Percentiles rank a stretch among this genome's conserved stretches.
phyloP scores from a whole-genome alignment of 1,140 invertebrate genomes.

The Rhopalosiphum maidis region DNA sequence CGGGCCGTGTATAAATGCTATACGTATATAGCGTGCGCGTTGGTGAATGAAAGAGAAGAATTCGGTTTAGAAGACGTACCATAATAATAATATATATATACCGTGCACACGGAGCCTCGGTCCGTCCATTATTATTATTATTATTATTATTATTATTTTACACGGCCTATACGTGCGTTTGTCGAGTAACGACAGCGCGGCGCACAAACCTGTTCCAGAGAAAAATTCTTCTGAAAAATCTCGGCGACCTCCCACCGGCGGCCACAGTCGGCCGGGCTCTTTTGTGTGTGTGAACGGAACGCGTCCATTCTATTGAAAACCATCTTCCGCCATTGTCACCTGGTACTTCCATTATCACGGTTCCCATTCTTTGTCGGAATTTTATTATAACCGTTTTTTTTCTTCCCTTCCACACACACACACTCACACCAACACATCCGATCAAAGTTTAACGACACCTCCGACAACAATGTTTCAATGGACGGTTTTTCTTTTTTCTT shows the following conservation, averaged over 20 bases:
- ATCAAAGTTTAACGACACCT: conserved; percentile 57
- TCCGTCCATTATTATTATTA: conserved; percentile 49
- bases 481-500: conserved; percentile 1
- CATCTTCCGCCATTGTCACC: conserved; percentile 57
- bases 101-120: not conserved
- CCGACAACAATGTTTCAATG: conserved; percentile 55
- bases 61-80: not conserved
- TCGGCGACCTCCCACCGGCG: conserved; percentile 55
- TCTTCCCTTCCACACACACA: conserved; percentile 13
- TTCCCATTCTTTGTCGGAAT: conserved; percentile 57
- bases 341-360: conserved; percentile 55
- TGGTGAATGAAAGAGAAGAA: conserved; percentile 49
- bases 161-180: conserved; percentile 47
- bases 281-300: conserved; percentile 42
- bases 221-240: conserved; percentile 57
- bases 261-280: conserved; percentile 38
- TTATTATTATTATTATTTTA: conserved; percentile 50
- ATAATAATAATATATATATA: not conserved
- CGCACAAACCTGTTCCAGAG: conserved; percentile 55
- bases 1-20: not conserved
- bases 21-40: conserved; percentile 1
- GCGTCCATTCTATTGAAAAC: conserved; percentile 56
- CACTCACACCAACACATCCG: conserved; percentile 9
- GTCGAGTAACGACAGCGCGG: conserved; percentile 45
- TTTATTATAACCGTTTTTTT: conserved; percentile 58